Conservation (phyloP, 2,797 vertebrate genomes). For the Alcedo atthis region DNA sequence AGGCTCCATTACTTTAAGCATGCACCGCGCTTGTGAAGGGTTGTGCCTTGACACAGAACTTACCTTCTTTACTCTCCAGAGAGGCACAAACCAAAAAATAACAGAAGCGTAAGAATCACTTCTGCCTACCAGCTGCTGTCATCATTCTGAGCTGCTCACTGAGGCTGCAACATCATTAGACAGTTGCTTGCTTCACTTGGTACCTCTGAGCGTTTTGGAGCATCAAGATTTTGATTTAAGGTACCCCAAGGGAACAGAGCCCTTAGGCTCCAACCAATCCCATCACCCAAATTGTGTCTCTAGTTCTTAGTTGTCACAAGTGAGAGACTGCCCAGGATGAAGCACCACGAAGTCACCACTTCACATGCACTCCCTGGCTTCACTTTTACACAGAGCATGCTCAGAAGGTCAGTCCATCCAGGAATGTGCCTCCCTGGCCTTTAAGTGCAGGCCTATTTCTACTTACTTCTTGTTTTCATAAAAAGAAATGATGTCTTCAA, state of each 20-base stretch:
- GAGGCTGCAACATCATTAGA: background rate
- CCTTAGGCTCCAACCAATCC: background rate
- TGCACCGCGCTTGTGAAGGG: slow-evolving; percentile 48
- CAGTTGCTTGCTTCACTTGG: background rate
- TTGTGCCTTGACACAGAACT: slow-evolving; percentile 33
- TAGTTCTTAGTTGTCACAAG: background rate
- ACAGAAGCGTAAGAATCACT: slow-evolving; percentile 51
- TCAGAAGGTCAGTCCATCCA: slow-evolving; percentile 34
- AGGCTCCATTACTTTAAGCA: slow-evolving; percentile 14
- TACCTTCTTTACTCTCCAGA: slow-evolving; percentile 78
- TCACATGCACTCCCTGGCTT: background rate
- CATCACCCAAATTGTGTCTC: background rate
- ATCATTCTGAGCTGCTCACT: slow-evolving; percentile 36
- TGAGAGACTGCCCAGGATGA: background rate
- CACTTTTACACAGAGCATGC: background rate
- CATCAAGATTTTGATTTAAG: background rate
- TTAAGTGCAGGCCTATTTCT: slow-evolving; percentile 56
- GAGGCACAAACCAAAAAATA: slow-evolving; percentile 75
- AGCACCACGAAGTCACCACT: background rate
- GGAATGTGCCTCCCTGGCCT: slow-evolving; percentile 70
- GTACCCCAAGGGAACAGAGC: background rate
- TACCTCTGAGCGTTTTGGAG: background rate
- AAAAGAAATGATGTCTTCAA: slow-evolving; percentile 92
- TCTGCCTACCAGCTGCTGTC: background rate
- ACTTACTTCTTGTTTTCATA: slow-evolving; percentile 94